Conservation (phyloP, 2,888 invertebrate genomes). For the Pocota personata region DNA sequence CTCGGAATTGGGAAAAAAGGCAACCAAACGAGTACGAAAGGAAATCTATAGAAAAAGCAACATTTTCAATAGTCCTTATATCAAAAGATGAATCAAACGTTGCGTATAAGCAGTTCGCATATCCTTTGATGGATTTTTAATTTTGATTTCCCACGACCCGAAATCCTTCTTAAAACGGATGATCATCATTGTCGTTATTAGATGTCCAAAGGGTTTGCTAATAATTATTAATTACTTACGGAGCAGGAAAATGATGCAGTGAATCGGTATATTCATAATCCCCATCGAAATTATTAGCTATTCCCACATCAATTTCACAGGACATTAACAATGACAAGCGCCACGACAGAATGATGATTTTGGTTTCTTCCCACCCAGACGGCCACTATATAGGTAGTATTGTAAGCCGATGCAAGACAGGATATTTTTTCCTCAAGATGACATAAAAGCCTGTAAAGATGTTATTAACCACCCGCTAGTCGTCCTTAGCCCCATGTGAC, state of each 20-base stretch:
- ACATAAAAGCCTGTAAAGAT: conserved; percentile 37
- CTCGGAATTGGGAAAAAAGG: background rate
- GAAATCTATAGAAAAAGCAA: background rate
- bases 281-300: conserved; percentile 5
- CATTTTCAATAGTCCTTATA: background rate
- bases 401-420: conserved; percentile 10
- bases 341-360: background rate
- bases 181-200: background rate
- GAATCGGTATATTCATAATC: conserved; percentile 20
- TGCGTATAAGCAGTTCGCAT: background rate
- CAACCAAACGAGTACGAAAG: background rate
- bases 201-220: conserved; percentile 12
- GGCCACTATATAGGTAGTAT: background rate
- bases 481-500: conserved; percentile 12
- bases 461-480: conserved; percentile 8
- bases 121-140: too few relatives aligned
- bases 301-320: conserved; percentile 32
- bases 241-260: background rate
- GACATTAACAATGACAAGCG: conserved; percentile 22
- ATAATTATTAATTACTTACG: conserved; percentile 44
- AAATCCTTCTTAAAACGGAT: background rate
- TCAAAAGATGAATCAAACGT: background rate
- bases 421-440: background rate
- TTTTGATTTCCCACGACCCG: too few relatives aligned
- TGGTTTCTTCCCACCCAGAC: background rate